These are phyloP conservation scores for Cecropterus lyciades DNA, from an alignment of 1,140 invertebrate genomes.

Conservation along the genomic window DNA sequence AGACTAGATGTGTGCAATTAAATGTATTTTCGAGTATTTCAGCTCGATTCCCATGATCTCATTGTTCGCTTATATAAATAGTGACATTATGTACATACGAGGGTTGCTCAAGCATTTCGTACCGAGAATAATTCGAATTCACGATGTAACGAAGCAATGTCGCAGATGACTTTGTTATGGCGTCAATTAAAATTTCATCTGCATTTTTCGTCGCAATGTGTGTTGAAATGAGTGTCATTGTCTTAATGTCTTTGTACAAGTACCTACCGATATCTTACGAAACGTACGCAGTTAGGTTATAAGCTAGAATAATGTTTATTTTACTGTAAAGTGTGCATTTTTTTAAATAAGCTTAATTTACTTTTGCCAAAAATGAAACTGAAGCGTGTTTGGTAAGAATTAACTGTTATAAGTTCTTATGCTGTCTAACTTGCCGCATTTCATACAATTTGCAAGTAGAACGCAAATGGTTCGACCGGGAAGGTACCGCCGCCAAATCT, in stretches of 20 bases:
- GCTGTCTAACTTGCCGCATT: no score
- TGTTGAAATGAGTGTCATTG: conserved; percentile 15
- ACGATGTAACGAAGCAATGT: conserved; percentile 16
- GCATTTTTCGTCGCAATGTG: conserved; percentile 21
- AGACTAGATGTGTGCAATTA: conserved; percentile 8
- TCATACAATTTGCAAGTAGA: no score
- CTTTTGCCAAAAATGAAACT: no score
- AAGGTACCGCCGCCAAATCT: no score
- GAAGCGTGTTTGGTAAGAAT: no score
- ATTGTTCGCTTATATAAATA: conserved; percentile 46
- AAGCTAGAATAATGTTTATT: no score
- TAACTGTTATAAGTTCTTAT: no score
- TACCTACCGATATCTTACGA: no score
- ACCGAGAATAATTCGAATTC: conserved; percentile 32
- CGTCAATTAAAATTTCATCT: conserved; percentile 36
- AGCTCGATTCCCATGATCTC: conserved; percentile 34
- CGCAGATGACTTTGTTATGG: conserved; percentile 32
- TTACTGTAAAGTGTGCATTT: no score
- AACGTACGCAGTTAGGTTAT: no score
- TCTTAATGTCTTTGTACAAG: conserved; percentile 10
- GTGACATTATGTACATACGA: conserved; percentile 36
- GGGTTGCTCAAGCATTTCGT: conserved; percentile 33
- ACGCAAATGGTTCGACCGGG: no score
- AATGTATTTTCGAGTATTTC: conserved; percentile 11
- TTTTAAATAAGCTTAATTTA: no score